Evolutionary conservation across 2,113 vertebrate genomes (phyloP).

Genomic region (Microtus pennsylvanicus): DNA sequence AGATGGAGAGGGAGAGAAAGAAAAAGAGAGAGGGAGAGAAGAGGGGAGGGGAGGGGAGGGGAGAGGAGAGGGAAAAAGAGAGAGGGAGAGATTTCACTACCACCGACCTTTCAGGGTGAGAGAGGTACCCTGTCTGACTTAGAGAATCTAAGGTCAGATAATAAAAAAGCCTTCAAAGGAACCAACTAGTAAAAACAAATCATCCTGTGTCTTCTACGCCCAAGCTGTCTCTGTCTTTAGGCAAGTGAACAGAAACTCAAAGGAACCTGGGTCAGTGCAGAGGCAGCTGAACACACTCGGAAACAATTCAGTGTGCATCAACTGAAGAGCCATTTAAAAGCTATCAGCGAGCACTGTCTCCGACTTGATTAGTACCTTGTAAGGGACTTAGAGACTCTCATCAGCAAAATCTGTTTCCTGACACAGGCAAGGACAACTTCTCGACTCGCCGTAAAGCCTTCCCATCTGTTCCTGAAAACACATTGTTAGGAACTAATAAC

Average conservation of each 20-base stretch:
- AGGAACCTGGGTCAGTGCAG: slow-evolving; percentile 66
- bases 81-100: background rate
- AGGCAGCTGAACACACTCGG: slow-evolving; percentile 54
- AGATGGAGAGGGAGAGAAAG: no score
- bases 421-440: background rate
- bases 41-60: background rate
- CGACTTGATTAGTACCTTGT: background rate
- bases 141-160: background rate
- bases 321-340: slow-evolving; percentile 28
- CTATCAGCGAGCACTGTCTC: background rate
- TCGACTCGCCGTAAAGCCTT: background rate
- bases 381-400: slow-evolving; percentile 26
- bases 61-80: background rate
- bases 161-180: slow-evolving; percentile 42
- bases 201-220: background rate
- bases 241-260: slow-evolving; percentile 64
- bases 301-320: slow-evolving; percentile 43
- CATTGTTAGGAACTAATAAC: background rate
- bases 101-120: background rate
- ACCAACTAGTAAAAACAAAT: slow-evolving; percentile 38
- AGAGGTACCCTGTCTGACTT: background rate
- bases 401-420: slow-evolving; percentile 43
- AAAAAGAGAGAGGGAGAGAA: no score
- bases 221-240: slow-evolving; percentile 29
- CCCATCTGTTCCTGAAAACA: slow-evolving; percentile 46